A percentile compares a stretch with the other conserved stretches of the same genome.
phyloP scores from a whole-genome alignment of 2,888 invertebrate genomes.

The Argyresthia albistria region DNA sequence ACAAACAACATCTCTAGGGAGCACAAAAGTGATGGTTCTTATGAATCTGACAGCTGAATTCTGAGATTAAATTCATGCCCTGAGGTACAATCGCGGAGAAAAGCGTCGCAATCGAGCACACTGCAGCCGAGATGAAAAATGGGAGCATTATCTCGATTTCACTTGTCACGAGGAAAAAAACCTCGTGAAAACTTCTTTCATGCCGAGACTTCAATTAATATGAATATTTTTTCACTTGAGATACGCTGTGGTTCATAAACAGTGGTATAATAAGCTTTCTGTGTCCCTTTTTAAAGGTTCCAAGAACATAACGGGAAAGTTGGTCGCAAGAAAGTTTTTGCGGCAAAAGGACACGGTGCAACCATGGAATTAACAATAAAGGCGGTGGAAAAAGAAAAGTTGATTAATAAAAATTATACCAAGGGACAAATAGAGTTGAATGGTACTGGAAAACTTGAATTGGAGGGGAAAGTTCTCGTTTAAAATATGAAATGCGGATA shows the following conservation, averaged over 20 bases:
- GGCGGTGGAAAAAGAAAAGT: slow-evolving; percentile 35
- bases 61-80: slow-evolving; percentile 69
- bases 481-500: slow-evolving; percentile 14
- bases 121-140: slow-evolving; percentile 55
- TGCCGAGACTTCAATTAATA: not conserved
- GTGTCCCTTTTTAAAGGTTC: not conserved
- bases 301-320: slow-evolving; percentile 11
- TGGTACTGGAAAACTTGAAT: slow-evolving; percentile 21
- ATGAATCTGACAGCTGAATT: slow-evolving; percentile 56
- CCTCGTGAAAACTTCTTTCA: not conserved
- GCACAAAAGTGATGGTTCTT: slow-evolving; percentile 42
- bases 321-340: slow-evolving; percentile 32
- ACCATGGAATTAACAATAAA: slow-evolving; percentile 43
- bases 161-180: slow-evolving; percentile 32
- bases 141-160: slow-evolving; percentile 56
- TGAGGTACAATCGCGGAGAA: slow-evolving; percentile 57
- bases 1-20: not conserved
- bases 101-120: slow-evolving; percentile 48
- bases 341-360: slow-evolving; percentile 30
- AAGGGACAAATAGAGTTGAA: slow-evolving; percentile 34
- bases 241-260: too few species aligned
- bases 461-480: slow-evolving; percentile 21
- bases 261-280: too few species aligned
- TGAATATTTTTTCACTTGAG: not conserved
- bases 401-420: slow-evolving; percentile 43